Evolutionary conservation across 1,140 invertebrate species (phyloP), one percentile per base, ranked within the genome.

Genomic region (Whitmania pigra): DNA sequence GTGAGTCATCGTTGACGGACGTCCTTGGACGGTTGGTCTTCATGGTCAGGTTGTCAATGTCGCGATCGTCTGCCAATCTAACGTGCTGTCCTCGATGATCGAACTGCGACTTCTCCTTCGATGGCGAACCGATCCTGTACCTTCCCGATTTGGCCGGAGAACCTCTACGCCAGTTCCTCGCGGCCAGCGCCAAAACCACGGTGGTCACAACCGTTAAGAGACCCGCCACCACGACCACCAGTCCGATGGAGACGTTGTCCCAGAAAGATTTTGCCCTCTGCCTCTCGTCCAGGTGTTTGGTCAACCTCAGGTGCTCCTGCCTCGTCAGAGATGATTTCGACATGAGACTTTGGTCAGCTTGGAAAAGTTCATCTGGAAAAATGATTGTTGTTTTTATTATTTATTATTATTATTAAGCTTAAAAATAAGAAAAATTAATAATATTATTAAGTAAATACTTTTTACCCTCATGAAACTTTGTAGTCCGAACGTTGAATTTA

Each of bases 241-340:
- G 40, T 9, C 43, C 53, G 36, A 70, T 54, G 69, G 69, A 70
- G 17, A 70, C 53, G 69, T 40, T 25, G 25, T 49, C 53, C 69
- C 69, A 70, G 53, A 49, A 36, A 25, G 67, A 27, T 11, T 36
- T 29, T 5, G 40, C 20, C 29, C 22, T 68, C 9, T 40, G 5
- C 27, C 40, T 40, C 29, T 36, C 29, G 67, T 36, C 20, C n/a
- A 68, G 6, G 67, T 68, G 29, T 25, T 68, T 68, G 22, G 29
- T 25, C 22, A 68, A 11, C 5, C n/a, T 40, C 25, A 68, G n/a
- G n/a, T 29, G 20, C n/a, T 68, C 67, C 67, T 49, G 43, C 15
- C n/a, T 6, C 22, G 20, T n/a, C n/a, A 68, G 67, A 2, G 67
- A 27, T 17, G 22, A n/a, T 9, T 68, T 40, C 11, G 29, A 29